Conservation (phyloP, 2,797 vertebrate species). For the Pseudotriccus pelzelni region DNA sequence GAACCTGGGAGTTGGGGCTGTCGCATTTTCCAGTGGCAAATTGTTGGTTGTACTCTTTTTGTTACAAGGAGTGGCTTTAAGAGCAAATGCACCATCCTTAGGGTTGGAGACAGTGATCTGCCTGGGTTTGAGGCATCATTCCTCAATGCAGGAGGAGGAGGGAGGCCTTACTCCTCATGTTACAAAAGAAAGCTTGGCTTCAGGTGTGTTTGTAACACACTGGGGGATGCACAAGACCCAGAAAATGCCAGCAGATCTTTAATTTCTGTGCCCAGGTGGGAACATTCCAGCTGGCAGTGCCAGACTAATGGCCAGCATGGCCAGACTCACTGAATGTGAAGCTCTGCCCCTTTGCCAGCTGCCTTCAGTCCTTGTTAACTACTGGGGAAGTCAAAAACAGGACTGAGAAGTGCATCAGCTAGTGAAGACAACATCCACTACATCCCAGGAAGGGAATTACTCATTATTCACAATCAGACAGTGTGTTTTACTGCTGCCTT, state of each 20-base stretch:
- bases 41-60: neutral
- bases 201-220: rapidly evolving
- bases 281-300: neutral
- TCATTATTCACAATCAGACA: neutral
- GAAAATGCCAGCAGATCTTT: neutral
- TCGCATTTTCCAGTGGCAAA: rapidly evolving
- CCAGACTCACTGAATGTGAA: neutral
- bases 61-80: neutral
- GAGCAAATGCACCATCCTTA: neutral
- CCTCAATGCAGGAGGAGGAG: neutral
- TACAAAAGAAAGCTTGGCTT: neutral
- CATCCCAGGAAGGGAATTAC: neutral
- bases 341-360: neutral
- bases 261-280: neutral
- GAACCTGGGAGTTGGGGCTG: neutral
- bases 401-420: neutral
- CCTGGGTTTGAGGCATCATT: neutral
- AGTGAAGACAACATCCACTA: neutral
- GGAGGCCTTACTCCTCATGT: neutral
- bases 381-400: neutral
- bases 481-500: neutral
- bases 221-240: neutral
- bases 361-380: neutral
- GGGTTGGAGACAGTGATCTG: rapidly evolving
- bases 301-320: neutral